phyloP scores from a whole-genome alignment of 2,797 vertebrate genomes.

The Cichlasoma orientale region DNA sequence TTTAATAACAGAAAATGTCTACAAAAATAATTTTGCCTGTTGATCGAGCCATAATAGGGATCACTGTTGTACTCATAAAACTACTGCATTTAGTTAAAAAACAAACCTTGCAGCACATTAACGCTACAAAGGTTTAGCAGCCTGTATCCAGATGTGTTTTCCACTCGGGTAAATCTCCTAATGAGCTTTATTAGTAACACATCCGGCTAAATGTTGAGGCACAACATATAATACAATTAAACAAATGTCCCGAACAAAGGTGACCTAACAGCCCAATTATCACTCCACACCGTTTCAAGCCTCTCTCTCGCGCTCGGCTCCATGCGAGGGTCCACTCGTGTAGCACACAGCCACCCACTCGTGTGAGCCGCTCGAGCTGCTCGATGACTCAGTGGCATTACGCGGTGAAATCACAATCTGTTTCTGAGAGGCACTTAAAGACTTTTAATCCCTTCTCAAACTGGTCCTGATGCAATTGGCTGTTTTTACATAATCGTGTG shows the following conservation, averaged over 20 bases:
- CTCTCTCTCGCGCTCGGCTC: slow-evolving; percentile 24
- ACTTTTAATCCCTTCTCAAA: slow-evolving; percentile 52
- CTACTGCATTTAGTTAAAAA: background rate
- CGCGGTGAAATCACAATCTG: slow-evolving; percentile 58
- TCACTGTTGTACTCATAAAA: background rate
- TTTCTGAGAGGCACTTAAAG: slow-evolving; percentile 52
- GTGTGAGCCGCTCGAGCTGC: slow-evolving; percentile 34
- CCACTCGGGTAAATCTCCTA: background rate
- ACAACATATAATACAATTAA: slow-evolving; percentile 24
- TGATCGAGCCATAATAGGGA: background rate
- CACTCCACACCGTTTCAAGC: slow-evolving; percentile 23
- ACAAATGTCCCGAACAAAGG: slow-evolving; percentile 42
- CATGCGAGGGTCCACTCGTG: slow-evolving; percentile 50
- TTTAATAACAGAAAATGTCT: background rate
- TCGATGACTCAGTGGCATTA: slow-evolving; percentile 51
- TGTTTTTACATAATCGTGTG: slow-evolving; percentile 23
- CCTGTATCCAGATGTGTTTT: background rate
- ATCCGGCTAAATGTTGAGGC: slow-evolving; percentile 13
- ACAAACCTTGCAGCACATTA: background rate
- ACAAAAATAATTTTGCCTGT: background rate
- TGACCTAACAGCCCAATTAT: slow-evolving; percentile 47
- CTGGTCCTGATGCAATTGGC: slow-evolving; percentile 35
- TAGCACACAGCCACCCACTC: slow-evolving; percentile 59
- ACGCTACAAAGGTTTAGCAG: background rate
- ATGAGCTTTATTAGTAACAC: slow-evolving; percentile 8